These are phyloP conservation scores for Xestia ashworthii DNA, from an alignment of 2,888 invertebrate species.

Conservation along the genomic window DNA sequence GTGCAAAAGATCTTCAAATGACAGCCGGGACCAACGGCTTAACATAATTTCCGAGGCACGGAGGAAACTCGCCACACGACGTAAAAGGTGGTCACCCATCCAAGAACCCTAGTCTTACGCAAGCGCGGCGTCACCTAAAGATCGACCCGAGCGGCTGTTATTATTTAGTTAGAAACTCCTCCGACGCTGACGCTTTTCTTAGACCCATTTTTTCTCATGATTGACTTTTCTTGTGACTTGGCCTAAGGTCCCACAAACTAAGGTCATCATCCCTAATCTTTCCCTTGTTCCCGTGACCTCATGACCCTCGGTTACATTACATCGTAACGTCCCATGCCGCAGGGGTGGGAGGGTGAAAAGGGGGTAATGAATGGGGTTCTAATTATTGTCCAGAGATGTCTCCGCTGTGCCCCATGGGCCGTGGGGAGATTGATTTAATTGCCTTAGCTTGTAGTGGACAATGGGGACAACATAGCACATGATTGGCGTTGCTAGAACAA, in stretches of 20 bases:
- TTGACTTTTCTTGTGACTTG: too few species aligned
- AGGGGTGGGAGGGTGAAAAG: conserved; percentile 41
- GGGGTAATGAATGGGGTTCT: conserved; percentile 73
- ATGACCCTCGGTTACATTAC: conserved; percentile 65
- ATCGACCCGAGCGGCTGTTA: too few species aligned
- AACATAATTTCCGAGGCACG: too few species aligned
- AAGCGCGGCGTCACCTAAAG: too few species aligned
- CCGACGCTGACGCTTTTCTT: too few species aligned
- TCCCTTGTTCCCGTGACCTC: conserved; percentile 66
- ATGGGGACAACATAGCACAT: not conserved
- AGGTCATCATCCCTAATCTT: conserved; percentile 47
- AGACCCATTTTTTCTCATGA: too few species aligned
- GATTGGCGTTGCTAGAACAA: too few species aligned
- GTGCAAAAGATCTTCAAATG: not conserved
- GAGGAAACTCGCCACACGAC: too few species aligned
- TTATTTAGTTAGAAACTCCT: too few species aligned
- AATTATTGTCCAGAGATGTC: conserved; percentile 70
- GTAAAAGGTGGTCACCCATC: too few species aligned
- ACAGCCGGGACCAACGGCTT: too few species aligned
- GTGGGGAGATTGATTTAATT: conserved; percentile 49
- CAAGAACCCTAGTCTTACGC: too few species aligned
- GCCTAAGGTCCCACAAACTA: not conserved
- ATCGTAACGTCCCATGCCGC: conserved; percentile 49
- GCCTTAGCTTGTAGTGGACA: conserved; percentile 17
- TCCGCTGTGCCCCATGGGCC: conserved; percentile 20